Conservation (phyloP, 2,797 vertebrate species). For the Girardinus metallicus region DNA sequence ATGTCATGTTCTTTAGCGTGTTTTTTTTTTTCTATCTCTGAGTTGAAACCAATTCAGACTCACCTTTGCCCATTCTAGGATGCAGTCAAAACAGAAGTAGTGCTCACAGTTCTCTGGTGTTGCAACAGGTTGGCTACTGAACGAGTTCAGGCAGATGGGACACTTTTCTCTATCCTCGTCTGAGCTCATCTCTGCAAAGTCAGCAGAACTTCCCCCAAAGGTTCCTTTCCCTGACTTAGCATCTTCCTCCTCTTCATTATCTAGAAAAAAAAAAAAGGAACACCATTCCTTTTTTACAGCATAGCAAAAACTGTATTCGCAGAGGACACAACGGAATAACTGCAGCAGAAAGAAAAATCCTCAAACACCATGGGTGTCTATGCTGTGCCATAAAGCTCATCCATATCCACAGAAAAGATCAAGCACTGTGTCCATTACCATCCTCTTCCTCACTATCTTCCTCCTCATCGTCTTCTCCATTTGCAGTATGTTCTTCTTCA, state of each 20-base stretch:
- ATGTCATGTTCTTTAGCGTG: not conserved
- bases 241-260: conserved; percentile 78
- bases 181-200: conserved; percentile 74
- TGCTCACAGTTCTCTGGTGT: conserved; percentile 95
- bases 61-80: conserved; percentile 96
- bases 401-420: not conserved
- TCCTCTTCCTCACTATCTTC: conserved; percentile 80
- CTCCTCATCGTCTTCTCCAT: conserved; percentile 71
- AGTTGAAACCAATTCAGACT: conserved; percentile 34
- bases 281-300: not conserved
- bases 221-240: conserved; percentile 65
- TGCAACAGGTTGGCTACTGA: conserved; percentile 91
- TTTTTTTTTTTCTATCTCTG: not conserved
- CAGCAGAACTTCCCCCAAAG: conserved; percentile 31
- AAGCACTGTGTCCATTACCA: conserved; percentile 51
- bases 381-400: not conserved
- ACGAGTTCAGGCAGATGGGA: conserved; percentile 95
- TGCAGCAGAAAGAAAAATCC: not conserved
- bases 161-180: conserved; percentile 94
- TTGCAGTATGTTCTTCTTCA: conserved; percentile 74
- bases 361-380: not conserved
- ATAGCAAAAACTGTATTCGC: not conserved
- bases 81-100: conserved; percentile 97
- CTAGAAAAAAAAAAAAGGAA: conserved; percentile 30
- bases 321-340: not conserved